Evolutionary conservation across 2,888 invertebrate species (phyloP).

Genomic region (Oligia strigilis): DNA sequence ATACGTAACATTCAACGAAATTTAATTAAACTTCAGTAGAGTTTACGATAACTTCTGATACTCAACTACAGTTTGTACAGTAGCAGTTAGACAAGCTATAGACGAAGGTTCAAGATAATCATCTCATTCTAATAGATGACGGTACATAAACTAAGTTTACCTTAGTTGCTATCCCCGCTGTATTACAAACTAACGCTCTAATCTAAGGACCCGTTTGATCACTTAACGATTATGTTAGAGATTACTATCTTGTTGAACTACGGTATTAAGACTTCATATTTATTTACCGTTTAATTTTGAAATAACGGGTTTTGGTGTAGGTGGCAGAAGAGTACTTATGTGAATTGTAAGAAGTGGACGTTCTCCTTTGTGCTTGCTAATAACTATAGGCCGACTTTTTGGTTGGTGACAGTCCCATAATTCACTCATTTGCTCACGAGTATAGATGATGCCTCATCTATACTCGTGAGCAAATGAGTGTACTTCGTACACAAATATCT

Average conservation of each 20-base stretch:
- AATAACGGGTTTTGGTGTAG: neutral
- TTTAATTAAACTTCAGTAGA: conserved; percentile 32
- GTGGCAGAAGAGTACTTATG: neutral
- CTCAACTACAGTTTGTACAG: neutral
- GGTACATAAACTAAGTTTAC: conserved; percentile 38
- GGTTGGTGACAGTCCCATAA: too few species aligned
- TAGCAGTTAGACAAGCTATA: conserved; percentile 14
- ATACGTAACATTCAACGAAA: conserved; percentile 18
- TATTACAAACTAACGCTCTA: conserved; percentile 45
- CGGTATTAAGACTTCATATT: conserved; percentile 27
- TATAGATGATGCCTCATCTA: too few species aligned
- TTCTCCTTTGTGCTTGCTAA: conserved; percentile 9
- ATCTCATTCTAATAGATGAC: conserved; percentile 36
- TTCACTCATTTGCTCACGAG: too few species aligned
- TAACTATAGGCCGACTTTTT: too few species aligned
- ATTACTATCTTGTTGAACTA: conserved; percentile 38
- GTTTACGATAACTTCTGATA: conserved; percentile 23
- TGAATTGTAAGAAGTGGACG: neutral
- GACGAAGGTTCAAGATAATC: conserved; percentile 23
- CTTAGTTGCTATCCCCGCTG: conserved; percentile 21
- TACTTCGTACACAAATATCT: too few species aligned
- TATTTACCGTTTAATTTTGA: conserved; percentile 16
- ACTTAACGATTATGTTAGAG: conserved; percentile 45
- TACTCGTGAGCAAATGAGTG: too few species aligned
- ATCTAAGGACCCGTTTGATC: conserved; percentile 42